phyloP scores from a whole-genome alignment of 2,888 invertebrate genomes.

The Protodeltote pygarga region DNA sequence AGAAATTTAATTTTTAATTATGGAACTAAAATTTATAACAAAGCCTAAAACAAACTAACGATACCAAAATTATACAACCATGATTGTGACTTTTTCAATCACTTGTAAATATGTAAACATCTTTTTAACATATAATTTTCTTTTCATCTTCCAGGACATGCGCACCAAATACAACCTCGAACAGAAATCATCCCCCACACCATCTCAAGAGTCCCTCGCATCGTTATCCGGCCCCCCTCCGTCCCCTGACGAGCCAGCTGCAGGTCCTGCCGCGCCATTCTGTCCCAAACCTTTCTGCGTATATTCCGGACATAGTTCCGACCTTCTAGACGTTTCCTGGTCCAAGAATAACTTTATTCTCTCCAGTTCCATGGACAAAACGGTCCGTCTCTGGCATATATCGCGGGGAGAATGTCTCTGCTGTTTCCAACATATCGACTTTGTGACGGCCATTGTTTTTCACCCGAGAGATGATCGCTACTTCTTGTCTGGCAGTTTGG shows the following conservation, averaged over 20 bases:
- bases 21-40: too few relatives aligned
- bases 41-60: too few relatives aligned
- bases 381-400: constrained; percentile 98
- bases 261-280: constrained; percentile 90
- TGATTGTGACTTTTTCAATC: too few relatives aligned
- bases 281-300: constrained; percentile 96
- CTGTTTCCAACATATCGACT: constrained; percentile 99
- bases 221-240: constrained; percentile 84
- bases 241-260: constrained; percentile 53
- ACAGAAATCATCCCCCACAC: constrained; percentile 95
- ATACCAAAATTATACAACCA: too few relatives aligned
- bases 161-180: constrained; percentile 97
- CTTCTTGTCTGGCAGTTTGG: constrained; percentile 98
- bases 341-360: constrained; percentile 99
- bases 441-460: constrained; percentile 99
- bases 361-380: constrained; percentile 99
- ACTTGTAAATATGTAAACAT: too few relatives aligned
- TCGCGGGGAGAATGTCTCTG: constrained; percentile 98
- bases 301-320: constrained; percentile 98
- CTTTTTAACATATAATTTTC: too few relatives aligned
- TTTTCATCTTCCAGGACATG: constrained; percentile 97
- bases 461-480: constrained; percentile 97
- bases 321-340: constrained; percentile 98
- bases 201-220: constrained; percentile 96
- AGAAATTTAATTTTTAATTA: too few relatives aligned